A percentile compares a stretch with the other conserved stretches of the same genome.
Evolutionary conservation across 2,113 vertebrate species (phyloP).

Genomic region (Edolisoma coerulescens): DNA sequence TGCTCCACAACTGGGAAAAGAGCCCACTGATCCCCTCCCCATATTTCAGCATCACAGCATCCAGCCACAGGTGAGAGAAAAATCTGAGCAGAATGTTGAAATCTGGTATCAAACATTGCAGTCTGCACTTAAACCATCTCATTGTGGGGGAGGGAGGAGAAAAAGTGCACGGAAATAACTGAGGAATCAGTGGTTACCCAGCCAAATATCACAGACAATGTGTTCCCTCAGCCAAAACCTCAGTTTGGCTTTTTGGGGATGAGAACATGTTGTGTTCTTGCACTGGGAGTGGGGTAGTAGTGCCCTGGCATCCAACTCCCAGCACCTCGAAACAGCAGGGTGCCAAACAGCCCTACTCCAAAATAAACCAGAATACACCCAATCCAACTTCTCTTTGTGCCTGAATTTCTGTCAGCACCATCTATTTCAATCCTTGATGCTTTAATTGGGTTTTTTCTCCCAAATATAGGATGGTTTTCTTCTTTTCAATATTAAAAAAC

Average conservation of each 20-base stretch:
- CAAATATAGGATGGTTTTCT: neutral
- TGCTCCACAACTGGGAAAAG: neutral
- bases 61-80: neutral
- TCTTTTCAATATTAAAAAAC: neutral
- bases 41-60: neutral
- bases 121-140: neutral
- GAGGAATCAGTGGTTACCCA: neutral
- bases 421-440: neutral
- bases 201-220: rapidly evolving
- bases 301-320: neutral
- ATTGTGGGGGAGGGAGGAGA: neutral
- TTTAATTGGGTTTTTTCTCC: neutral
- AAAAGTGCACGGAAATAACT: neutral
- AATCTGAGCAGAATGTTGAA: neutral
- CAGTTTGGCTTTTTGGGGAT: neutral
- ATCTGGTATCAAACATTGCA: neutral
- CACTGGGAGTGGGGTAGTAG: neutral
- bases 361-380: neutral
- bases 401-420: neutral
- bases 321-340: neutral
- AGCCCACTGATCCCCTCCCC: rapidly evolving
- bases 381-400: neutral
- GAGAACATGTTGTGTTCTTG: neutral
- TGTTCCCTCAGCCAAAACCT: neutral
- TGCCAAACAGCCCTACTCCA: neutral